Conservation (phyloP, 2,888 invertebrate species). For the Ypsolopha scabrella region DNA sequence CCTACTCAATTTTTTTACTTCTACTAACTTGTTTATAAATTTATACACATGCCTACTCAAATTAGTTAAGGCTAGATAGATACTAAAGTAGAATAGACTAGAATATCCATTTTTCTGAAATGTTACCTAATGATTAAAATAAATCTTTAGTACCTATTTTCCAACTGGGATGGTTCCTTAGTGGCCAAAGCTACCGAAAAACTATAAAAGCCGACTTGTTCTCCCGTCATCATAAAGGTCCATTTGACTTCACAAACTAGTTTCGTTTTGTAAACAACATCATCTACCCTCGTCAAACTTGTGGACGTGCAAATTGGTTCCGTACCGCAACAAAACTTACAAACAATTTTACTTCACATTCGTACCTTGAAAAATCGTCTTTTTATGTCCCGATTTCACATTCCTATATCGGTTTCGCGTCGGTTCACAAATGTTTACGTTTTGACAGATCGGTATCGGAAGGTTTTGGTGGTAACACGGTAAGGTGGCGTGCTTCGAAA, state of each 20-base stretch:
- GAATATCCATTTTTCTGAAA: no score
- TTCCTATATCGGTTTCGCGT: background rate
- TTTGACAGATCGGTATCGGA: background rate
- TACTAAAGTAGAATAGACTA: no score
- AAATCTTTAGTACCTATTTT: no score
- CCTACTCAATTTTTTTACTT: no score
- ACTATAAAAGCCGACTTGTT: background rate
- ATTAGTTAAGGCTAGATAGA: no score
- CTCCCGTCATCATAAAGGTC: slow-evolving; percentile 3
- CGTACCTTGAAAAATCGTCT: background rate
- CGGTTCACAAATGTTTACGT: slow-evolving; percentile 1
- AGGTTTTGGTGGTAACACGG: background rate
- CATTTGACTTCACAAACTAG: slow-evolving; percentile 1
- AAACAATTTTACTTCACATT: background rate
- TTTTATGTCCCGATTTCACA: background rate
- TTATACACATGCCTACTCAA: no score
- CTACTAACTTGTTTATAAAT: no score
- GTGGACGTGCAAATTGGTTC: background rate
- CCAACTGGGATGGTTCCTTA: no score
- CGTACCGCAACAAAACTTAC: background rate
- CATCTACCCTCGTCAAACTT: slow-evolving; percentile 3
- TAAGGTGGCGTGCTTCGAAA: background rate
- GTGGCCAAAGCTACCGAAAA: no score
- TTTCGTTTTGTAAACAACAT: slow-evolving; percentile 1
- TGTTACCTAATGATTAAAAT: no score